Base-by-base conservation (phyloP, 35 echinoderm and acorn worm species). In the Lytechinus pictus region DNA sequence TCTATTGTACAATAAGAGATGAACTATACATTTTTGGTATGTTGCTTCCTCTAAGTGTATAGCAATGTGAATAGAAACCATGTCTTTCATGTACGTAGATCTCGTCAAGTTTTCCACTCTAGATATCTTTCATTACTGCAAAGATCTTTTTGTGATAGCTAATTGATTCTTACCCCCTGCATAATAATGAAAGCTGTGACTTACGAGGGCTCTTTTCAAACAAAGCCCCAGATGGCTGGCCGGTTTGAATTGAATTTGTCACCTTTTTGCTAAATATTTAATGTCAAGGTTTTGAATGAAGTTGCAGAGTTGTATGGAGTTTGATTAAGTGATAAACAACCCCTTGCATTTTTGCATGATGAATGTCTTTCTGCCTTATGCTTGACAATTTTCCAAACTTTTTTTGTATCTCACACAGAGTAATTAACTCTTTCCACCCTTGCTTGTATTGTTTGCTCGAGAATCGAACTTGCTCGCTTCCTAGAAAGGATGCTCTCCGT, bases 51-150 rank as follows among this genome's bases (percentile, higher is more conserved):
- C 12, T 79, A 79, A 79, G 6, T 79, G 66, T 79, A 79, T 8
- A 79, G 16, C 66, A 79, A 79, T 79, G 66, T 79, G 66, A 79
- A 79, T 79, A 79, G 66, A 79, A 79, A 79, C 66, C 66, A 79
- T 79, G 66, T 79, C 66, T 79, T 79, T 79, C 66, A 79, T 79
- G 66, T 79, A 79, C n/a, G 66, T 7, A 79, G 66, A 16, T 24
- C 66, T 79, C 66, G 66, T 24, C 66, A 79, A 79, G 66, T 79
- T 79, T 79, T 79, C 66, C 19, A 79, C 66, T 79, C 66, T 79
- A 79, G 66, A 79, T 79, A 24, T 79, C 66, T 79, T 79, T 79
- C 2, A 79, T 79, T 79, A 79, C 66, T 24, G 6, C 66, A 19
- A 79, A 79, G 21, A 24, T 79, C 21, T 24, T 79, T 79, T 60